These are phyloP conservation scores for Promerops cafer DNA, from an alignment of 2,113 vertebrate genomes.

Conservation along the genomic window DNA sequence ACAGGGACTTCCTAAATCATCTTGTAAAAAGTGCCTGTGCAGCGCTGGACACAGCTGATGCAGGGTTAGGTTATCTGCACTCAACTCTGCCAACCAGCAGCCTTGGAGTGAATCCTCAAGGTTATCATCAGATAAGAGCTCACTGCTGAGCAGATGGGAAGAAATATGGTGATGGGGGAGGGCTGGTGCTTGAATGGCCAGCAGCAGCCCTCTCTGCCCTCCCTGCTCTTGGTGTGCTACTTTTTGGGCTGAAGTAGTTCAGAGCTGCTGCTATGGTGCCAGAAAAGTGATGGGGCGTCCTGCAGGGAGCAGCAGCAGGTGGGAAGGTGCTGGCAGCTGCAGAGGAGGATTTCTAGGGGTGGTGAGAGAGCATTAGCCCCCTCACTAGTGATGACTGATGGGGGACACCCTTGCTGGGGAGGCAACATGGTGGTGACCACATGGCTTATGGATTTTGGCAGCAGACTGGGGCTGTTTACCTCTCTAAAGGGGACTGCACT, in stretches of 20 bases:
- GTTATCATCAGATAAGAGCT: neutral
- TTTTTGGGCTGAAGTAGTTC: neutral
- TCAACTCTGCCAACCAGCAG: neutral
- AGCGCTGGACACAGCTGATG: neutral
- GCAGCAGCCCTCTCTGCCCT: neutral
- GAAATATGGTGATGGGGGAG: conserved; percentile 37
- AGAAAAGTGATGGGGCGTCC: neutral
- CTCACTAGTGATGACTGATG: neutral
- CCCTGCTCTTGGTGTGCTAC: accelerated
- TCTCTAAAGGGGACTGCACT: neutral
- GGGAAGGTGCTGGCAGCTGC: neutral
- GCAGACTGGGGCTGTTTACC: neutral
- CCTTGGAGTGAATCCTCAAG: neutral
- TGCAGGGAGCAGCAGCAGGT: neutral
- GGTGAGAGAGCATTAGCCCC: neutral
- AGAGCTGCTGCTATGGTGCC: accelerated
- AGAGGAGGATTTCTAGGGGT: neutral
- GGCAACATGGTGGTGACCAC: neutral
- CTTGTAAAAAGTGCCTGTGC: neutral
- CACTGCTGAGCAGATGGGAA: conserved; percentile 28
- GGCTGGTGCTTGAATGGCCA: neutral
- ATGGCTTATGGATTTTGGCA: neutral
- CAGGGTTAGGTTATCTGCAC: neutral
- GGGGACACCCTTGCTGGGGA: neutral
- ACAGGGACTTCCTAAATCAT: neutral